Evolutionary conservation across 2,113 vertebrate species (phyloP), one percentile per base, ranked within the genome.

Genomic region (Psittacus erithacus): DNA sequence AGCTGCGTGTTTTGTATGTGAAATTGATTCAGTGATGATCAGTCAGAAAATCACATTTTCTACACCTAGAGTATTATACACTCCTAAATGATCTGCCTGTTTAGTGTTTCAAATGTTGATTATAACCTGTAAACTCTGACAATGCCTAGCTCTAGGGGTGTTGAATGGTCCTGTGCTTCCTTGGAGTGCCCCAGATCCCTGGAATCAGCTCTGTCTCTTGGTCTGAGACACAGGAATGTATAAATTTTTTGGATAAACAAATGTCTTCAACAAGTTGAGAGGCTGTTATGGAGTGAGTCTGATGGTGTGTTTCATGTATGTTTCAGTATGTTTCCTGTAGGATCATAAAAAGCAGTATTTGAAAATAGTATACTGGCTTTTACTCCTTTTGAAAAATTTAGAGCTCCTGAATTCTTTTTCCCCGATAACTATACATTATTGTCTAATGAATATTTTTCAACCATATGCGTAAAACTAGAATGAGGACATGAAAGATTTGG

Each of bases 71-170:
- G 2, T 38, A 8, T n/a, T 73, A 27, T 41, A 5, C 18, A 44
- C 2, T 25, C 12, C 12, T 5, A 16, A 65, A 23, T 24, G 0
- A 33, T 44, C 16, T 47, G 2, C 10, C n/a, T 49, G 10, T 13
- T 57, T 22, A 35, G 3, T n/a, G 13, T 31, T 57, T 77, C 13
- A 44, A 19, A 35, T 9, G 14, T 64, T 16, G 41, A 38, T 74
- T 49, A 39, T 6, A 9, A 22, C 6, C 18, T 18, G 11, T 35
- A 41, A 50, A 33, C 4, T 23, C 13, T 46, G 29, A 9, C 10
- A 7, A 1, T 80, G 31, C 11, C 15, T 50, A 43, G 13, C 7
- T 27, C 13, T 47, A 52, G 15, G 5, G 4, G 6, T 28, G 4
- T 28, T 50, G 10, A 5, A 7, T 52, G 7, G 0, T 65, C 38